These are phyloP conservation scores for Drosophila dives DNA, from an alignment of 2,888 invertebrate genomes.

Conservation along the genomic window DNA sequence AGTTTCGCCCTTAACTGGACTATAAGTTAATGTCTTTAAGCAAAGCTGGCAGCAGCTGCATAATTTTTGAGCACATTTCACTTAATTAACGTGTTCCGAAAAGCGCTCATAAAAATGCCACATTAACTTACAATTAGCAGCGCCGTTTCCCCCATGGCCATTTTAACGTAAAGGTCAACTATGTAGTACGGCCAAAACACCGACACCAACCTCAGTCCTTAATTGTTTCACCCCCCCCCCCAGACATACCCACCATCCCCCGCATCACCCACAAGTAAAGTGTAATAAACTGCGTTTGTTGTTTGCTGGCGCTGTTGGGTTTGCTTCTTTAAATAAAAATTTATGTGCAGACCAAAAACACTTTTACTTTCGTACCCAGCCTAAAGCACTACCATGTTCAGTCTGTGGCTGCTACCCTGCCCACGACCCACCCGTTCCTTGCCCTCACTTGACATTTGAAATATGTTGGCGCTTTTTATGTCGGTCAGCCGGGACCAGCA, in stretches of 20 bases:
- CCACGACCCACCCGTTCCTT: not conserved
- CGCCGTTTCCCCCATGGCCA: slow-evolving; percentile 18
- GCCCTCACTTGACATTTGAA: slow-evolving; percentile 66
- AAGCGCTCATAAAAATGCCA: slow-evolving; percentile 74
- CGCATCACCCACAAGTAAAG: slow-evolving; percentile 24
- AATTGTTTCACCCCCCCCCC: not conserved
- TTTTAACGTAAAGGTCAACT: slow-evolving; percentile 30
- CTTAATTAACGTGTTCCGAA: slow-evolving; percentile 67
- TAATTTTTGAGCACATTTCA: slow-evolving; percentile 74
- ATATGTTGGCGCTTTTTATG: slow-evolving; percentile 74
- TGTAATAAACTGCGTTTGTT: slow-evolving; percentile 62
- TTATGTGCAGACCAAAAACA: slow-evolving; percentile 63
- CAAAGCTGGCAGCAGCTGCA: slow-evolving; percentile 42
- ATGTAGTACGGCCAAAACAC: slow-evolving; percentile 14
- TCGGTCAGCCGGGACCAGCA: slow-evolving; percentile 60
- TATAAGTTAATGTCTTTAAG: slow-evolving; percentile 55
- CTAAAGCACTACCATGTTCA: slow-evolving; percentile 40
- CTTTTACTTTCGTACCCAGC: slow-evolving; percentile 40
- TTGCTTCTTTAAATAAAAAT: slow-evolving; percentile 73
- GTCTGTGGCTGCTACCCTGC: not conserved
- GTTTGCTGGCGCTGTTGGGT: slow-evolving; percentile 38
- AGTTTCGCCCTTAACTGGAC: slow-evolving; percentile 36
- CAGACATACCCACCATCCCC: not conserved
- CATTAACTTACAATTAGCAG: slow-evolving; percentile 77
- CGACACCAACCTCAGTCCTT: not conserved